Evolutionary conservation across 2,113 vertebrate genomes (phyloP).

Genomic region (Lepidothrix coronata): DNA sequence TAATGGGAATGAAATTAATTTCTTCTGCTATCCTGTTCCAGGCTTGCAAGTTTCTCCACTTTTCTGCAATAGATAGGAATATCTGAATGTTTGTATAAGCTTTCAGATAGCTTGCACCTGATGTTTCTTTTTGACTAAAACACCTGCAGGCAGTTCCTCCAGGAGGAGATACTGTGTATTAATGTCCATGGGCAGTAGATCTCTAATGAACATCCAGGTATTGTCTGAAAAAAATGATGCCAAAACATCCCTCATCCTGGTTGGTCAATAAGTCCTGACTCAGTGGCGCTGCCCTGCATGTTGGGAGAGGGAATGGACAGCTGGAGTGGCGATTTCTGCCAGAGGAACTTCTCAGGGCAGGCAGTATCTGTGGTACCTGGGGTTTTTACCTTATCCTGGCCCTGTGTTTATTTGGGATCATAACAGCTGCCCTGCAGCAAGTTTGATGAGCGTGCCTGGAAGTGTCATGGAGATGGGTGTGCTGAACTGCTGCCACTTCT

Average conservation of each 20-base stretch:
- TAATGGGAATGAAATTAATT: neutral
- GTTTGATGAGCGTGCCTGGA: neutral
- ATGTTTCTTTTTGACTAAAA: neutral
- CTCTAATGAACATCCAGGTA: neutral
- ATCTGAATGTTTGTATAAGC: neutral
- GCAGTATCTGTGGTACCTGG: neutral
- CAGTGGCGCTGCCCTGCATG: neutral
- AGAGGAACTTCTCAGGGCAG: accelerated
- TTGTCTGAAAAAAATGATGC: neutral
- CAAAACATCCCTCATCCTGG: neutral
- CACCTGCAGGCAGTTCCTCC: neutral
- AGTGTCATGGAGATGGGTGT: neutral
- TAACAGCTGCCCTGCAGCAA: neutral
- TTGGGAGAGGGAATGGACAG: neutral
- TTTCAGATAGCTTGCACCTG: neutral
- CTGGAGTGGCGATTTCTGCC: neutral
- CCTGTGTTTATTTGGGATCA: neutral
- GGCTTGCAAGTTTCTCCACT: neutral
- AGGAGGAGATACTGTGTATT: neutral
- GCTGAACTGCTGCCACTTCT: neutral
- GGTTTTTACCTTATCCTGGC: neutral
- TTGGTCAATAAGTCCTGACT: accelerated
- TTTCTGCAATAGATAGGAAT: neutral
- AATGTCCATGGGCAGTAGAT: neutral
- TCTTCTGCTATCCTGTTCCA: neutral